These are phyloP conservation scores for Cylloceria caligata DNA, from an alignment of 2,888 invertebrate species.

Conservation along the genomic window DNA sequence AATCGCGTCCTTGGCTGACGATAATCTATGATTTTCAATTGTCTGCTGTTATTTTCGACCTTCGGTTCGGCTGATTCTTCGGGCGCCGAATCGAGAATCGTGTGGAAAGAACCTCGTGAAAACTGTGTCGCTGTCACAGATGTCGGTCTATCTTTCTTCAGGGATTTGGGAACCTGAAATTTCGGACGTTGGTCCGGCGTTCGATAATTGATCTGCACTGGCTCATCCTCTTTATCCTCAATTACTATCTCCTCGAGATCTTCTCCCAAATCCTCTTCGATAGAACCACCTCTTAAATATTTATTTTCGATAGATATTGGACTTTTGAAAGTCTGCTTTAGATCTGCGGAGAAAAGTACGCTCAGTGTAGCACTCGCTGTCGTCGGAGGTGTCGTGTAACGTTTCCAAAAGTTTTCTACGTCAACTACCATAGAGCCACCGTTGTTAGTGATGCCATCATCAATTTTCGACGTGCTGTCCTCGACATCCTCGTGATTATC, in stretches of 20 bases:
- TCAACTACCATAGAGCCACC: slow-evolving; percentile 29
- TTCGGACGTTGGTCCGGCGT: slow-evolving; percentile 66
- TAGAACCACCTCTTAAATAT: not conserved
- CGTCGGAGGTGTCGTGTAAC: slow-evolving; percentile 67
- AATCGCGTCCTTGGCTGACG: slow-evolving; percentile 73
- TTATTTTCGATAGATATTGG: not conserved
- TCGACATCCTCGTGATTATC: slow-evolving; percentile 38
- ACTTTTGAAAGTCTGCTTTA: slow-evolving; percentile 13
- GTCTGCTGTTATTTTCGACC: slow-evolving; percentile 27
- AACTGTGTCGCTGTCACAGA: slow-evolving; percentile 43
- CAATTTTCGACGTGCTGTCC: slow-evolving; percentile 21
- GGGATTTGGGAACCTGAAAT: slow-evolving; percentile 69
- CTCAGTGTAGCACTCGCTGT: slow-evolving; percentile 37
- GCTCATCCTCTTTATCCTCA: slow-evolving; percentile 3
- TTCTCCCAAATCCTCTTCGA: not conserved
- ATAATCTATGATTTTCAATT: slow-evolving; percentile 62
- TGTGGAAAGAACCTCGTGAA: slow-evolving; percentile 36
- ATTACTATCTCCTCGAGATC: not conserved
- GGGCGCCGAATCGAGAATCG: slow-evolving; percentile 68
- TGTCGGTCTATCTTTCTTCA: slow-evolving; percentile 56
- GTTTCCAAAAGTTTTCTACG: slow-evolving; percentile 74
- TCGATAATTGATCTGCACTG: slow-evolving; percentile 52
- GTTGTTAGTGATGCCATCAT: slow-evolving; percentile 28
- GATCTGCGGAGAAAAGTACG: slow-evolving; percentile 20
- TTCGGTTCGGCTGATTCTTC: slow-evolving; percentile 69